phyloP scores from a whole-genome alignment of 1,140 invertebrate genomes.

The Drosophila leontia region DNA sequence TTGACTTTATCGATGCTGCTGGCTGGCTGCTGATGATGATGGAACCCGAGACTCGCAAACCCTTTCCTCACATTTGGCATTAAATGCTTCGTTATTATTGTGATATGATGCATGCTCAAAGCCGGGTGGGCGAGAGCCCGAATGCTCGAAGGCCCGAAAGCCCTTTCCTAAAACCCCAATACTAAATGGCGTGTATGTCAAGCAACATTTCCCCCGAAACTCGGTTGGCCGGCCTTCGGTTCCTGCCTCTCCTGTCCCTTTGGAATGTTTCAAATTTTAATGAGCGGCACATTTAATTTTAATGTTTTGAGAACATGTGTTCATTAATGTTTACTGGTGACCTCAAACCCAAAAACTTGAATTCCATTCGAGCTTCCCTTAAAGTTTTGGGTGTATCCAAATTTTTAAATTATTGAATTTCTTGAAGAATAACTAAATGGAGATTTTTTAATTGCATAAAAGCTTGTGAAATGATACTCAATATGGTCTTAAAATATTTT shows the following conservation, averaged over 20 bases:
- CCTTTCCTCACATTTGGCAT: constrained; percentile 72
- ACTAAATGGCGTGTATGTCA: constrained; percentile 48
- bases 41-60: constrained; percentile 35
- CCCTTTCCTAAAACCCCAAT: constrained; percentile 10
- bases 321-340: constrained; percentile 68
- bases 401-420: constrained; percentile 33
- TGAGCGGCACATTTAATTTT: constrained; percentile 80
- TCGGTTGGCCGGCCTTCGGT: constrained; percentile 14
- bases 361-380: constrained; percentile 7
- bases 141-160: background rate
- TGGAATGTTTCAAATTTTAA: constrained; percentile 75
- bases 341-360: constrained; percentile 19
- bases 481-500: too few relatives aligned
- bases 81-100: constrained; percentile 83
- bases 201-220: constrained; percentile 60
- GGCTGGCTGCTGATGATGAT: constrained; percentile 40
- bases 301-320: constrained; percentile 77
- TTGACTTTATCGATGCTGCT: constrained; percentile 55
- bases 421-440: background rate
- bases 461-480: background rate
- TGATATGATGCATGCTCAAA: constrained; percentile 63
- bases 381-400: constrained; percentile 6
- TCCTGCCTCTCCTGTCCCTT: constrained; percentile 17
- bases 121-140: constrained; percentile 14
- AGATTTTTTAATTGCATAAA: background rate